Conservation (phyloP, 2,888 invertebrate species). For the Aproaerema taeniolella region DNA sequence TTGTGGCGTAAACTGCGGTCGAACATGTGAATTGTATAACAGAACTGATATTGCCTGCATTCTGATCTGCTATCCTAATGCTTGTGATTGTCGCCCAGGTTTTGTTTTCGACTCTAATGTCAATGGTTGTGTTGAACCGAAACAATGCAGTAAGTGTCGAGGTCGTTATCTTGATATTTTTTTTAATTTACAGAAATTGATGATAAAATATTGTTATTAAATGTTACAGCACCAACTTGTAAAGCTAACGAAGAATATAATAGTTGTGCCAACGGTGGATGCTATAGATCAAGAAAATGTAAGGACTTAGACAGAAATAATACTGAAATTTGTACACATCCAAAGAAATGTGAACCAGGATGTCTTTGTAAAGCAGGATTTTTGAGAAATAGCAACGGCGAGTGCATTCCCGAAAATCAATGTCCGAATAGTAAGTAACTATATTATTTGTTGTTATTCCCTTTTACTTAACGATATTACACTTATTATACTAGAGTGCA, state of each 20-base stretch:
- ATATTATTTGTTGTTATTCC: too few relatives aligned
- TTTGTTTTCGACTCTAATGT: conserved; percentile 19
- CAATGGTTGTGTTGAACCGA: conserved; percentile 21
- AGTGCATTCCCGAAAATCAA: conserved; percentile 28
- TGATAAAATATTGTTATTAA: too few relatives aligned
- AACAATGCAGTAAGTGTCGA: conserved; percentile 25
- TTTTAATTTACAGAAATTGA: too few relatives aligned
- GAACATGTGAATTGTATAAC: conserved; percentile 23
- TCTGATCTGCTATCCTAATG: conserved; percentile 19
- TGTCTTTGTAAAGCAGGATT: conserved; percentile 2
- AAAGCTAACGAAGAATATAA: conserved; percentile 22
- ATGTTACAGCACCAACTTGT: conserved; percentile 21
- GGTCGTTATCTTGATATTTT: not conserved
- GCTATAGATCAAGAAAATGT: conserved; percentile 22
- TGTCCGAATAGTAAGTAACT: conserved; percentile 31
- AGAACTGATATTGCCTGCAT: conserved; percentile 12
- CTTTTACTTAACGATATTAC: too few relatives aligned
- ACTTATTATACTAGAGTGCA: too few relatives aligned
- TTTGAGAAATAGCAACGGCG: conserved; percentile 20
- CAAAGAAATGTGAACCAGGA: conserved; percentile 18
- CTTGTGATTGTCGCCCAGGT: conserved; percentile 29
- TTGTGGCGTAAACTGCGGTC: conserved; percentile 26
- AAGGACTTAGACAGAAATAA: not conserved
- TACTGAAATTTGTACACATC: conserved; percentile 10
- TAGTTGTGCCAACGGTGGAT: conserved; percentile 25